phyloP scores from a whole-genome alignment of 2,888 invertebrate genomes.

The Dioctria linearis region DNA sequence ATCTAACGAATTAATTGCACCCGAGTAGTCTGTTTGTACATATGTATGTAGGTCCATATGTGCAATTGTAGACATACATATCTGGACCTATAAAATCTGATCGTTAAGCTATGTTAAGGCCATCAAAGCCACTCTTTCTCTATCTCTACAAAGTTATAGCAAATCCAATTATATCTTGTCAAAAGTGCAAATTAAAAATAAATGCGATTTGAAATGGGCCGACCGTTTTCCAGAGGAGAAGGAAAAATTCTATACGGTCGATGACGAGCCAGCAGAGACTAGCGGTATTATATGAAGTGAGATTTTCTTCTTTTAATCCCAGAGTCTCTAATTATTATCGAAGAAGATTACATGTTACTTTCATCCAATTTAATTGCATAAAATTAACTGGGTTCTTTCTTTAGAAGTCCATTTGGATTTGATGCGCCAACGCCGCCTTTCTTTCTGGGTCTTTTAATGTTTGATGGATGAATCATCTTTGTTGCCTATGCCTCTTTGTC shows the following conservation, averaged over 20 bases:
- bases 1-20: not conserved
- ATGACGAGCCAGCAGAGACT: not conserved
- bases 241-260: not conserved
- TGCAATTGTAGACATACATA: too few species aligned
- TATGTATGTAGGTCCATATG: not conserved
- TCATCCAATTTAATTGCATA: not conserved
- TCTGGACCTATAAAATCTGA: not conserved
- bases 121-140: not conserved
- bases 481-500: too few species aligned
- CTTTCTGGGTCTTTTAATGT: too few species aligned
- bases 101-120: not conserved
- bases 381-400: not conserved
- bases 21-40: not conserved
- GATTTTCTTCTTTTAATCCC: not conserved
- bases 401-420: too few species aligned
- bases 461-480: too few species aligned
- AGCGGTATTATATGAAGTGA: not conserved
- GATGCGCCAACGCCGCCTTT: too few species aligned
- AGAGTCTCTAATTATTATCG: not conserved
- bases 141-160: not conserved
- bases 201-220: constrained; percentile 1
- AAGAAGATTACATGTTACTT: not conserved
- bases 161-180: constrained; percentile 25
- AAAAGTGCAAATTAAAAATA: constrained; percentile 29
- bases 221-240: not conserved